Base-by-base conservation (phyloP, 2,888 invertebrate genomes). In the Pseudococcus jackbeardsleyi region DNA sequence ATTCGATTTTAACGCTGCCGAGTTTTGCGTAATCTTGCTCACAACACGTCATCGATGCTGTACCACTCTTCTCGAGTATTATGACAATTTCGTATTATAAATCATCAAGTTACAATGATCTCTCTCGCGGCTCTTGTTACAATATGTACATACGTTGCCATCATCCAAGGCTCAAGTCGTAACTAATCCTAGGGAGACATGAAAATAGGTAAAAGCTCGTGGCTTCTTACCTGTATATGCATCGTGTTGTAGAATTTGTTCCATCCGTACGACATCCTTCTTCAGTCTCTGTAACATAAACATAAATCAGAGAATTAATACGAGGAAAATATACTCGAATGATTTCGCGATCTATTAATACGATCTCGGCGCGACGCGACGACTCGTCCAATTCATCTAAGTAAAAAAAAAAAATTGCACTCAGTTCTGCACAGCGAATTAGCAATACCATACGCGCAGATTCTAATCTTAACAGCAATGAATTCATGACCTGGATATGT, bases 401-500 rank as follows among this genome's bases (percentile, higher is more conserved):
- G 15, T 4, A 12, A 12, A 7, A 54, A n/a, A 54, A n/a, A 54
- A 54, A 54, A 15, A n/a, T 54, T 54, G 7, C 54, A n/a, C 8
- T 42, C 9, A n/a, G 54, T n/a, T n/a, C 48, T 15, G 12, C 11
- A 15, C 54, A 54, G 8, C 54, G 54, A 54, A 54, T 54, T 54
- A 54, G 54, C 54, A n/a, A 54, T 12, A n/a, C 5, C n/a, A 54
- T 54, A 54, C 26, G 11, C 9, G 68, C 68, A 77, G 77, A 77
- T 77, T 33, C 39, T 42, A 77, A 77, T 77, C 77, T 77, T 17
- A 42, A 42, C 42, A 42, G 42, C 5, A 26, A 26, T n/a, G 42
- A 42, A 77, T 39, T 77, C 77, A 77, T 77, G 77, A 77, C 77
- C 77, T 77, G 42, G 77, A 77, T 77, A 77, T 77, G 77, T 77